phyloP scores from a whole-genome alignment of 2,797 vertebrate species.

The Muscicapa striata region DNA sequence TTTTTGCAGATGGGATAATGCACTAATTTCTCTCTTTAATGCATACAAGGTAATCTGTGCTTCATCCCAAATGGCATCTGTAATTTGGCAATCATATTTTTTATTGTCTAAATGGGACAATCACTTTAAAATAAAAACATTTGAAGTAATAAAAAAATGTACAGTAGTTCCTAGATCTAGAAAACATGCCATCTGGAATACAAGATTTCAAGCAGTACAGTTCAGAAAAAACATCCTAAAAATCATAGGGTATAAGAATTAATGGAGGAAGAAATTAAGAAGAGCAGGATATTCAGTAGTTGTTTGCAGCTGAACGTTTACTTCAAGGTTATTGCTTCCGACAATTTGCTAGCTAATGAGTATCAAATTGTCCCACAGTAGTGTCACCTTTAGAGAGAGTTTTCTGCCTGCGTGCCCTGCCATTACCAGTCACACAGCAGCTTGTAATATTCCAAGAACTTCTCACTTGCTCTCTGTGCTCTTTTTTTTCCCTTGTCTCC shows the following conservation, averaged over 20 bases:
- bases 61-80: background rate
- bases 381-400: background rate
- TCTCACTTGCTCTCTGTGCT: conserved; percentile 25
- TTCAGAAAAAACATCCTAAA: background rate
- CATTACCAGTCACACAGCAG: conserved; percentile 39
- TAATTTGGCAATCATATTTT: background rate
- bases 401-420: conserved; percentile 17
- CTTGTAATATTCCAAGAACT: conserved; percentile 63
- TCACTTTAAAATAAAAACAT: background rate
- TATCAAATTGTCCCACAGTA: conserved; percentile 40
- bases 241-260: background rate
- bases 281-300: background rate
- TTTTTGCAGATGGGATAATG: background rate
- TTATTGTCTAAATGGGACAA: background rate
- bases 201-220: background rate
- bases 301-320: background rate
- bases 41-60: background rate
- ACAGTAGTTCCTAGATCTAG: background rate
- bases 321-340: background rate
- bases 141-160: background rate
- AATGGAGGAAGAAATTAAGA: background rate
- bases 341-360: background rate
- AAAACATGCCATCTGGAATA: background rate
- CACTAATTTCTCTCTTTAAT: background rate
- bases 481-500: background rate